Evolutionary conservation across 1,140 invertebrate species (phyloP), one percentile per base, ranked within the genome.

Genomic region (Euwallacea similis): DNA sequence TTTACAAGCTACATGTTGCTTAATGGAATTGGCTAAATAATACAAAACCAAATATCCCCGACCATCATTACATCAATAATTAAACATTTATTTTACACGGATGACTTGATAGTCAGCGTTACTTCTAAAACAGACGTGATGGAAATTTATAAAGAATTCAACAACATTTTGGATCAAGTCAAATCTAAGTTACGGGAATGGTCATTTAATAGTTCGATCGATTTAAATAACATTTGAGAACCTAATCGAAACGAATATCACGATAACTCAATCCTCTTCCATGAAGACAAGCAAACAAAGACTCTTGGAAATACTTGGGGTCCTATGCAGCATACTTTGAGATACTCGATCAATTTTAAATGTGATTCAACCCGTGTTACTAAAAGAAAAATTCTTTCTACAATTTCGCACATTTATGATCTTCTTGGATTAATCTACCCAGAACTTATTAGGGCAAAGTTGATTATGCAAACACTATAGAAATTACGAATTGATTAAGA

Each of bases 401-500:
- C 62, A 33, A 68, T 75, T 9, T 71, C 74, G 10, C 72, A 75
- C 67, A 74, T 79, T 46, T 79, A 74, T 55, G 77, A 78, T 60
- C 75, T 74, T 0, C 55, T 78, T 10, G 76, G 76, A 67, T 67
- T 78, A 11, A 42, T 82, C 21, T 2, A 33, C 4, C 21, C 21
- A 33, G 21, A 1, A 4, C 1, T 33, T 2, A 33, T 4, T 2
- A 33, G 21, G 21, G 21, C 21, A 33, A 33, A 33, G 21, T 33
- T 33, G 4, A 33, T 33, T 33, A 33, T 4, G 21, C 21, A 33
- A 4, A 4, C 21, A 4, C 21, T 33, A 33, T 33, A 4, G 77
- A 13, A 84, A 84, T 74, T 76, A 81, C 1, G 70, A 84, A 7
- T 81, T 11, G 77, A 75, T 43, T 85, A 83, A 82, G 83, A 85